Evolutionary conservation across 1,140 invertebrate genomes (phyloP).

Genomic region (Drosophila pruinosa): DNA sequence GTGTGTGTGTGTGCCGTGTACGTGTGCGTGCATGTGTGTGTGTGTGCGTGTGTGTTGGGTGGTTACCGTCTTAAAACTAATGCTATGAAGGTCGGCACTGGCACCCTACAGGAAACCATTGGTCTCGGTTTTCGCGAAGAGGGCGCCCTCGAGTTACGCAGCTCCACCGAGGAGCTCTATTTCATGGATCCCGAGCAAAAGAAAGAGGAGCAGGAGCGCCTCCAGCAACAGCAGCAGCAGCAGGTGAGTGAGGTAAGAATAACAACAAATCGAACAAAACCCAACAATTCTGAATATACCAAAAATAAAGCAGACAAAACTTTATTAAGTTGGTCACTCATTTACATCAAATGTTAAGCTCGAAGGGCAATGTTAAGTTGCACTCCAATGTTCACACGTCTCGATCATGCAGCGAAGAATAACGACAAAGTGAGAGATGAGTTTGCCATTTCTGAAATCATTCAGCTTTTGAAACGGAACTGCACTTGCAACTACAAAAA

Average conservation of each 20-base stretch:
- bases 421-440: too few relatives aligned
- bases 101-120: conserved; percentile 83
- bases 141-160: conserved; percentile 90
- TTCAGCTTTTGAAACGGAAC: too few relatives aligned
- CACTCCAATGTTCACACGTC: too few relatives aligned
- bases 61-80: conserved; percentile 68
- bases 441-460: too few relatives aligned
- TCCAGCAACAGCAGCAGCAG: conserved; percentile 56
- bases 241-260: conserved; percentile 53
- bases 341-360: too few relatives aligned
- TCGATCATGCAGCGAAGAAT: too few relatives aligned
- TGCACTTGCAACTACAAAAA: too few relatives aligned
- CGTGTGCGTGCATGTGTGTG: conserved; percentile 10
- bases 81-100: conserved; percentile 82
- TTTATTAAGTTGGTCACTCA: too few relatives aligned
- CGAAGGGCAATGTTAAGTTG: too few relatives aligned
- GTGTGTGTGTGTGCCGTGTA: conserved; percentile 25
- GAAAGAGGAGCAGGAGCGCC: conserved; percentile 82
- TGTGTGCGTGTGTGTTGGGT: conserved; percentile 48
- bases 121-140: conserved; percentile 89
- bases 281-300: neutral
- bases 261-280: neutral
- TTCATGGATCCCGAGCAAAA: conserved; percentile 88
- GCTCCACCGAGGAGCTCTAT: conserved; percentile 93
- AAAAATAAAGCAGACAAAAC: too few relatives aligned